Percentiles rank a stretch among this genome's conserved stretches.
phyloP scores from a whole-genome alignment of 2,797 vertebrate species.

The Mastacembelus armatus region DNA sequence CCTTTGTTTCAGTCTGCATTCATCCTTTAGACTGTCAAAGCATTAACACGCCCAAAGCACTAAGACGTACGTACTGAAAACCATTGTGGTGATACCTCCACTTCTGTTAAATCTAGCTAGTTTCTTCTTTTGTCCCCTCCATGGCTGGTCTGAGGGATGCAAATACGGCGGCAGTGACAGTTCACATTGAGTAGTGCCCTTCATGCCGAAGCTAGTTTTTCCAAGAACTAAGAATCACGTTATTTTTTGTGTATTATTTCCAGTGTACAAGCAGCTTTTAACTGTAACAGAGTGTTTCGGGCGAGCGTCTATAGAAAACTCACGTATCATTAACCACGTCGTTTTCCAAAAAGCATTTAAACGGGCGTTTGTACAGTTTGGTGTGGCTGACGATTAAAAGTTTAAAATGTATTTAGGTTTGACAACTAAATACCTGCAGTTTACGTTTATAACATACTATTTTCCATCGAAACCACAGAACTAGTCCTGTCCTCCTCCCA shows the following conservation, averaged over 20 bases:
- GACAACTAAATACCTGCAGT: neutral
- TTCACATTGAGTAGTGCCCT: neutral
- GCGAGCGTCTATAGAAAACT: neutral
- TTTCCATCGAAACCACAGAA: too few relatives aligned
- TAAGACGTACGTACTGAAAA: neutral
- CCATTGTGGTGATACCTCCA: neutral
- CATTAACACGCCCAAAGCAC: neutral
- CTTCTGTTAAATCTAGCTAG: too few relatives aligned
- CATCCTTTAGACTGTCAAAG: rapidly evolving
- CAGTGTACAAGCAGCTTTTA: neutral
- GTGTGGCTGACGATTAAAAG: rapidly evolving
- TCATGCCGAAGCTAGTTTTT: neutral
- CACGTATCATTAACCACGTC: neutral
- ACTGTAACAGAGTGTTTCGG: neutral
- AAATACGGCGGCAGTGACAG: too few relatives aligned
- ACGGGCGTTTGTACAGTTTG: neutral
- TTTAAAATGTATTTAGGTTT: rapidly evolving
- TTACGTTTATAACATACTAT: too few relatives aligned
- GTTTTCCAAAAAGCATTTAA: neutral
- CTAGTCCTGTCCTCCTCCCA: slow-evolving; percentile 7
- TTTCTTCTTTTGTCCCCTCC: too few relatives aligned
- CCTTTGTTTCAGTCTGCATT: neutral
- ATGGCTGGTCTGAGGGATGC: too few relatives aligned
- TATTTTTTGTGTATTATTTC: neutral
- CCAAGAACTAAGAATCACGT: rapidly evolving